phyloP scores from a whole-genome alignment of 2,113 vertebrate genomes.

The Paratilapia polleni region DNA sequence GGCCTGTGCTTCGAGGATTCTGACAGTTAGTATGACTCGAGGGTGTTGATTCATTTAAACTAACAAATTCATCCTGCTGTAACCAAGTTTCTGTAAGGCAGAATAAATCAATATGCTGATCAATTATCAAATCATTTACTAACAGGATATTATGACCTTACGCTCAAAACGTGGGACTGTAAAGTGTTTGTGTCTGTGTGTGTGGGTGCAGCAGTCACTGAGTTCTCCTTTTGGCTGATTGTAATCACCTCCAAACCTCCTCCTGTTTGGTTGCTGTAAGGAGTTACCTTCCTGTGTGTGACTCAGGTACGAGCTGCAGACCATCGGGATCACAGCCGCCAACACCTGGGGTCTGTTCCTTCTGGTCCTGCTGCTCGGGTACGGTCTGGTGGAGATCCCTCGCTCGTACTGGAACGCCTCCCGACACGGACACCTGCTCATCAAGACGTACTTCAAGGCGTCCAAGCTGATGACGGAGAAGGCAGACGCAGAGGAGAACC shows the following conservation, averaged over 20 bases:
- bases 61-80: too few relatives aligned
- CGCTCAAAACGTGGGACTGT: too few relatives aligned
- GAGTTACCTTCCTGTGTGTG: neutral
- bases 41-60: too few relatives aligned
- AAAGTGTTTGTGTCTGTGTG: too few relatives aligned
- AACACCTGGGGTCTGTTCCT: constrained; percentile 99
- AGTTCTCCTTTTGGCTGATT: too few relatives aligned
- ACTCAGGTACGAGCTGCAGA: constrained; percentile 92
- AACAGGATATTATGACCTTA: too few relatives aligned
- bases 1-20: too few relatives aligned
- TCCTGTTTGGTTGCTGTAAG: neutral
- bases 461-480: constrained; percentile 98
- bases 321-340: constrained; percentile 95
- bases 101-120: too few relatives aligned
- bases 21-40: too few relatives aligned
- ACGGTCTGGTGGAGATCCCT: constrained; percentile 96
- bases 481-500: constrained; percentile 94
- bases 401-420: constrained; percentile 95
- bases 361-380: constrained; percentile 92
- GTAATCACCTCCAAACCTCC: neutral
- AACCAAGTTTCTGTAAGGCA: too few relatives aligned
- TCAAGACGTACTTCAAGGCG: constrained; percentile 97
- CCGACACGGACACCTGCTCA: constrained; percentile 90
- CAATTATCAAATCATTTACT: too few relatives aligned
- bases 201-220: too few relatives aligned